Base-by-base conservation (phyloP, 2,888 invertebrate species). In the Limenitis camilla region DNA sequence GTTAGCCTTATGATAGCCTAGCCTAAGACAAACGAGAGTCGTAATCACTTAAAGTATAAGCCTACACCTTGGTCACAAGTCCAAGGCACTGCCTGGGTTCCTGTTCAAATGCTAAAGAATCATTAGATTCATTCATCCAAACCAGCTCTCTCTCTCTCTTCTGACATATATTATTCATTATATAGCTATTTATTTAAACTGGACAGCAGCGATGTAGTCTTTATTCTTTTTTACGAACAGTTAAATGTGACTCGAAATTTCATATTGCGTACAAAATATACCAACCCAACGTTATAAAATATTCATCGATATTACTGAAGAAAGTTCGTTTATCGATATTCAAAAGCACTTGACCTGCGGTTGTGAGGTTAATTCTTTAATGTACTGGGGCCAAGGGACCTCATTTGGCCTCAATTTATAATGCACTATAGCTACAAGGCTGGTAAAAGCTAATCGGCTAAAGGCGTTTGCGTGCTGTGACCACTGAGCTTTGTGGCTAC, bases 351-450 rank as follows among this genome's bases (percentile, higher is more conserved):
- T 61, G 61, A 61, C 61, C 58, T 53, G 53, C 53, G 52, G 58
- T 51, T 53, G 49, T 60, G 50, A 56, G 58, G 56, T 56, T 58
- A 58, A 58, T 58, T 55, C 57, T 55, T 55, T 58, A 58, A 58
- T 58, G 58, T 58, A 50, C 58, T 58, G 55, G 58, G 55, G 58
- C 55, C 52, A 49, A 55, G 58, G 58, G 58, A 58, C 52, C 40
- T 52, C 48, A 49, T 52, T 50, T 50, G 52, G 44, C 55, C 57
- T 50, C 52, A 48, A 58, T 58, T 52, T 50, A 55, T 53, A 53
- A 49, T 55, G 55, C 55, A 55, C 54, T 54, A 56, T 71, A 74
- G 66, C 73, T 72, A 70, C 64, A 56, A 67, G 72, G 67, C 69
- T 69, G 57, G 61, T 50, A 39, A 59, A 65, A 65, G 63, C 65